These are phyloP conservation scores for Andrena hattorfiana DNA, from an alignment of 2,888 invertebrate species.

Conservation along the genomic window DNA sequence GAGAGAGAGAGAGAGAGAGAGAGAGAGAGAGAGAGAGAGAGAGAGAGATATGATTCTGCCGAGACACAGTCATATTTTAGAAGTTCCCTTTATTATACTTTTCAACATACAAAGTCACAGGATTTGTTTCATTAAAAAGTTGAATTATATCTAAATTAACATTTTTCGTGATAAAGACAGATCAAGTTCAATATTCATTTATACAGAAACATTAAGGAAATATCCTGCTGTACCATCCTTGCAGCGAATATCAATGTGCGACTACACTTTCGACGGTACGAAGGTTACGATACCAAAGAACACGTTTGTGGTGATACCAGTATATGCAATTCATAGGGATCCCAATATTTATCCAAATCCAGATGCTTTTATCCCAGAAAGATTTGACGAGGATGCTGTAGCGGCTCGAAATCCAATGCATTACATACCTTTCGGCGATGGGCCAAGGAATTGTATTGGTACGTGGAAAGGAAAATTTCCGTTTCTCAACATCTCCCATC, in stretches of 20 bases:
- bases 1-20: too few species aligned
- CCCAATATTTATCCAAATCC: slow-evolving; percentile 76
- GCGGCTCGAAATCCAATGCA: slow-evolving; percentile 73
- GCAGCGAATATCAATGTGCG: slow-evolving; percentile 75
- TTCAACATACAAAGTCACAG: neutral
- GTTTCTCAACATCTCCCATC: neutral
- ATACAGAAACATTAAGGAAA: slow-evolving; percentile 84
- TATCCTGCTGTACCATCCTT: slow-evolving; percentile 83
- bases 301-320: slow-evolving; percentile 70
- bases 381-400: slow-evolving; percentile 73
- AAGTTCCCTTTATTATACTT: too few species aligned
- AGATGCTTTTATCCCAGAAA: slow-evolving; percentile 77
- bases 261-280: slow-evolving; percentile 71
- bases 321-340: slow-evolving; percentile 73
- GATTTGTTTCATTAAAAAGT: neutral
- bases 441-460: slow-evolving; percentile 82
- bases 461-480: slow-evolving; percentile 10
- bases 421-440: slow-evolving; percentile 79
- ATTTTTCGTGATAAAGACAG: too few species aligned
- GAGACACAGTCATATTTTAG: too few species aligned
- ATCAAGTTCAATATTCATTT: neutral
- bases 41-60: too few species aligned
- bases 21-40: too few species aligned
- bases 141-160: neutral
- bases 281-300: slow-evolving; percentile 72